Base-by-base conservation (phyloP, 2,888 invertebrate genomes). In the Mesoligia furuncula region DNA sequence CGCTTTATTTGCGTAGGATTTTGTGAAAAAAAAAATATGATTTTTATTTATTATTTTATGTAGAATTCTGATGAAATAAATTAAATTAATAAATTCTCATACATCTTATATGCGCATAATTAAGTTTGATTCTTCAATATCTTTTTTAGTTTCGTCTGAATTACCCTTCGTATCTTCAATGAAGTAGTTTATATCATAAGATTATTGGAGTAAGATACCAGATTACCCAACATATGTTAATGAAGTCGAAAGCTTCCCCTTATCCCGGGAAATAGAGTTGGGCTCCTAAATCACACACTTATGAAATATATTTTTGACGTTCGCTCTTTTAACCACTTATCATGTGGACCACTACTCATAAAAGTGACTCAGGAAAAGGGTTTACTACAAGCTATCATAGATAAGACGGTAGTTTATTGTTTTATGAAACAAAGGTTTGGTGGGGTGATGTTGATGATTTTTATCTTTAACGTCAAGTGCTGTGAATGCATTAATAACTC, bases 191-290 rank as follows among this genome's bases (percentile, higher is more conserved):
- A 74, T 64, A 85, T 77, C 77, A 85, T 64, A 62, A 77, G 76
- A 80, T 75, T 82, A 79, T 78, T 77, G 67, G 48, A 78, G 68
- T 78, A 76, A 82, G 83, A 85, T 85, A 75, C 75, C 77, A 73
- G 66, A 74, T 85, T 75, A 85, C 74, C 72, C 68, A 69, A 75
- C 83, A 70, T 83, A 85, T 83, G 88, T 57, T 80, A 86, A 88
- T 85, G 74, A 86, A 88, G 76, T 77, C 59, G 57, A 66, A 87
- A 77, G 64, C 72, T 85, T 82, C 61, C 77, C 69, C 73, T 73
- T 73, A 17, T 72, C 62, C 73, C 72, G 77, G 73, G 54, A 61
- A 83, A 83, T 57, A 42, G 48, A 73, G 51, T 74, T 71, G 54
- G n/a, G 57, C 68, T 75, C 67, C 57, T 88, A 86, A 83, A 86